Base-by-base conservation (phyloP, 2,797 vertebrate genomes). In the Cheirogaleus major region DNA sequence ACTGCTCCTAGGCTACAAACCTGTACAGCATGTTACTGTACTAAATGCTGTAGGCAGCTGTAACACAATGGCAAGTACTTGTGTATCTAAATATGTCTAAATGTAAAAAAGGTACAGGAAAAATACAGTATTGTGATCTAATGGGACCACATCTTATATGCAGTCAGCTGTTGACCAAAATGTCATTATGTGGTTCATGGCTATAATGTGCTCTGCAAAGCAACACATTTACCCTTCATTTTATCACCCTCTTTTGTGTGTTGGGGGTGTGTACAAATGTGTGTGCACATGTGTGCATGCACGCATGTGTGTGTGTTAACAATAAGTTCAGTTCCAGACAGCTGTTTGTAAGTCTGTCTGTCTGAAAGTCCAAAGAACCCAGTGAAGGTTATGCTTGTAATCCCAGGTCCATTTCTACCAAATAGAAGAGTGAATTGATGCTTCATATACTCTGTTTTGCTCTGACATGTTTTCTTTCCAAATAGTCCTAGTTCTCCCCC, bases 341-440 rank as follows among this genome's bases (percentile, higher is more conserved):
- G 35, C 22, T 85, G 25, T 75, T 89, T 88, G 20, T 67, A 89
- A 86, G 35, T 86, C 87, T 59, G 50, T 86, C 50, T 89, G 86
- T 93, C 91, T 96, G 38, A 38, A 91, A 83, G 61, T 61, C 32
- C 45, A 73, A 89, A 90, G 85, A 87, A 65, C n/a, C 72, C 69
- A 22, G 67, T 45, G 50, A 79, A 41, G 32, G 61, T 79, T 93
- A 91, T 87, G 52, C n/a, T 85, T 80, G 43, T 80, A 82, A 96
- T 86, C 86, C 59, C 38, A 84, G 59, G 80, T 80, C 67, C 48
- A 38, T 76, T 93, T 95, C 59, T 41, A 96, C 75, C 38, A 76
- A 91, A 82, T 20, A 94, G n/a, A 75, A 59, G 23, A 85, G 41
- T 20, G 14, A 73, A 35, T 45, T 52, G 23, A 30, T 30, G 3